phyloP scores from a whole-genome alignment of 1,140 invertebrate species.

The Eupeodes corollae region DNA sequence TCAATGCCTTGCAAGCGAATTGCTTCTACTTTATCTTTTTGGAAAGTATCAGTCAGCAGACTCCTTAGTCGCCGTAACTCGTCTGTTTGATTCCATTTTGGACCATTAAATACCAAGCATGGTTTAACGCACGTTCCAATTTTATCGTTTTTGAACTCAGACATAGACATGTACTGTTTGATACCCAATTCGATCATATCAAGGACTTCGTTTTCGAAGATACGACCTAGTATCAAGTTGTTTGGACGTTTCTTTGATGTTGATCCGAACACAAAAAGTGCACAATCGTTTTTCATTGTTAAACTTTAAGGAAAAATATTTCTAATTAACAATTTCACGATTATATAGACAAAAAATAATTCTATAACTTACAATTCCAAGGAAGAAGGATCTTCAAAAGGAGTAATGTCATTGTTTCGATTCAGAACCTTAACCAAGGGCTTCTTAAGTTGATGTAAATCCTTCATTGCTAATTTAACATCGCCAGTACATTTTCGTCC shows the following conservation, averaged over 20 bases:
- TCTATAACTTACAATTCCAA: conserved; percentile 55
- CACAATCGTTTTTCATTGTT: conserved; percentile 73
- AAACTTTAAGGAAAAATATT: conserved; percentile 41
- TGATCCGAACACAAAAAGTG: conserved; percentile 82
- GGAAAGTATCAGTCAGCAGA: conserved; percentile 86
- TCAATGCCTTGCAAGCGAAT: conserved; percentile 86
- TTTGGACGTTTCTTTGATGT: conserved; percentile 90
- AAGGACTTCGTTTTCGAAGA: conserved; percentile 79
- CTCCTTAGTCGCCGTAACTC: conserved; percentile 78
- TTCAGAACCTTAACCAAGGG: conserved; percentile 65
- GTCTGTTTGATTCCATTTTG: conserved; percentile 71
- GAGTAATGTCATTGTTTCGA: conserved; percentile 72
- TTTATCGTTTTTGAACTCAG: conserved; percentile 71
- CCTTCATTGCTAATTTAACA: conserved; percentile 67
- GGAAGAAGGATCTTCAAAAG: conserved; percentile 72
- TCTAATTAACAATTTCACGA: neutral
- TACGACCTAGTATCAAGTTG: conserved; percentile 80
- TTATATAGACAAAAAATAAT: neutral
- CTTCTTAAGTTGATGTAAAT: conserved; percentile 80
- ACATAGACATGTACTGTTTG: conserved; percentile 65
- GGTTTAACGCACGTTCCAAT: conserved; percentile 77
- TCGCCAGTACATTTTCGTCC: conserved; percentile 72
- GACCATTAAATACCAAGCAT: conserved; percentile 86
- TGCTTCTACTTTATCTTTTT: conserved; percentile 66
- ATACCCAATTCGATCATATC: conserved; percentile 96